Percentiles rank a stretch among this genome's conserved stretches.
Evolutionary conservation across 2,797 vertebrate genomes (phyloP).

Genomic region (Cygnus olor): DNA sequence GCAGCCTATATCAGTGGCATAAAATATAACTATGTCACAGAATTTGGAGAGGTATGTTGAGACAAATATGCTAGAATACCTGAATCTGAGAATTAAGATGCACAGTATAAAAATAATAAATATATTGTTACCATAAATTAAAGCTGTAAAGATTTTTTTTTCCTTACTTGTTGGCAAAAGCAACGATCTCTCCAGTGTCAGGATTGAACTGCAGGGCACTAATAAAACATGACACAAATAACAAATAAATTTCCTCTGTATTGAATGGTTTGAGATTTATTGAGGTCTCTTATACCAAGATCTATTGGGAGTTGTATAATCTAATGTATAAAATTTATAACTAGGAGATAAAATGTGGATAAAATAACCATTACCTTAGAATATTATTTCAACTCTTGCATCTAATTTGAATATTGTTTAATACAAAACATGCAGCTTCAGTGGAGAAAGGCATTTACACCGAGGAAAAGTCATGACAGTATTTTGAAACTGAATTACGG

Average conservation of each 20-base stretch:
- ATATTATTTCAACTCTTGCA: constrained; percentile 48
- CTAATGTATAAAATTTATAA: constrained; percentile 36
- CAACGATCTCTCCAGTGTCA: constrained; percentile 18
- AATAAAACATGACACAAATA: constrained; percentile 69
- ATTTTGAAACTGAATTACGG: constrained; percentile 21
- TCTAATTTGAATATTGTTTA: constrained; percentile 57
- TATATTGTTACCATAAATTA: constrained; percentile 61
- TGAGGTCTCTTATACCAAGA: constrained; percentile 49
- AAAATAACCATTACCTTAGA: constrained; percentile 58
- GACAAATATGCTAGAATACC: constrained; percentile 19
- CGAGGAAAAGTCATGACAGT: constrained; percentile 20
- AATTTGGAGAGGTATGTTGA: constrained; percentile 34
- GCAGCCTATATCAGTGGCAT: constrained; percentile 14
- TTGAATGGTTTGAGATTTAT: constrained; percentile 67
- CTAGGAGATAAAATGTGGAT: constrained; percentile 54
- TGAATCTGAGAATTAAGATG: constrained; percentile 11
- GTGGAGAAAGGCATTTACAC: constrained; percentile 7
- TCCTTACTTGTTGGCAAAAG: constrained; percentile 31
- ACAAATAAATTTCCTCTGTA: constrained; percentile 60
- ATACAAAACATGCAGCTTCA: constrained; percentile 4
- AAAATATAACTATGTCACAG: constrained; percentile 35
- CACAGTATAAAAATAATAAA: constrained; percentile 50
- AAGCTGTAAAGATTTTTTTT: constrained; percentile 21
- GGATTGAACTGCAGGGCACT: constrained; percentile 55
- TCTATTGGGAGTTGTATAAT: constrained; percentile 54